Conservation (phyloP, 2,113 vertebrate genomes). For the Caranx melampygus region DNA sequence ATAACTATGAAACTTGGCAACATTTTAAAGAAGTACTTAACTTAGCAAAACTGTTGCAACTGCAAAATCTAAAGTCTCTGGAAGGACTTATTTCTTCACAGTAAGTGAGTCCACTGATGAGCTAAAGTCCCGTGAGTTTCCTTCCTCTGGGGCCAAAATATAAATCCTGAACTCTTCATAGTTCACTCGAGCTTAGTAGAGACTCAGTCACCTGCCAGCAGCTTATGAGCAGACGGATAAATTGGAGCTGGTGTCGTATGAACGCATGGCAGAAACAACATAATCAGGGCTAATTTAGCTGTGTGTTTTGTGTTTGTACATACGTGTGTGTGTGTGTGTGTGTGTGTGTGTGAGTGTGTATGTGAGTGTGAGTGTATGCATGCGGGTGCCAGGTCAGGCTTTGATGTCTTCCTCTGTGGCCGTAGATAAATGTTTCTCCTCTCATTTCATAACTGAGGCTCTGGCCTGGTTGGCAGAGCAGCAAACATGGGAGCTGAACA, state of each 20-base stretch:
- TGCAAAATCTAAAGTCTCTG: conserved; percentile 51
- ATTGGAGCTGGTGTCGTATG: conserved; percentile 5
- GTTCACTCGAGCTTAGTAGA: conserved; percentile 37
- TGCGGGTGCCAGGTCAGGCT: conserved; percentile 48
- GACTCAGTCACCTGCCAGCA: conserved; percentile 63
- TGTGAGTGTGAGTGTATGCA: conserved; percentile 9
- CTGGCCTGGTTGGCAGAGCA: conserved; percentile 60
- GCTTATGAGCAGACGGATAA: conserved; percentile 57
- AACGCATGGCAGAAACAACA: not conserved
- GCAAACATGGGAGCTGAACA: conserved; percentile 71
- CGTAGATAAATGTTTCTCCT: conserved; percentile 65
- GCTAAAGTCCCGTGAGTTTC: conserved; percentile 63
- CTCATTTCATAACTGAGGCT: conserved; percentile 58
- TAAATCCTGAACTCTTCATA: conserved; percentile 53
- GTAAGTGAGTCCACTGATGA: conserved; percentile 56
- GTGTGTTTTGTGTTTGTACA: conserved; percentile 40
- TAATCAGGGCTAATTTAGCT: conserved; percentile 11
- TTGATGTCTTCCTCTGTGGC: conserved; percentile 57
- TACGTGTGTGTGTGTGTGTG: conserved; percentile 5
- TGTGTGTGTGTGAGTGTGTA: conserved; percentile 30
- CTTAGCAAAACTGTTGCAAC: conserved; percentile 42
- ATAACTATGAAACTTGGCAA: conserved; percentile 40
- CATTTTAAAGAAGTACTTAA: conserved; percentile 51
- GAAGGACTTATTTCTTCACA: conserved; percentile 55
- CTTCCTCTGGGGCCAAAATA: conserved; percentile 62